Base-by-base conservation (phyloP, 2,113 vertebrate genomes). In the Ictidomys tridecemlineatus region DNA sequence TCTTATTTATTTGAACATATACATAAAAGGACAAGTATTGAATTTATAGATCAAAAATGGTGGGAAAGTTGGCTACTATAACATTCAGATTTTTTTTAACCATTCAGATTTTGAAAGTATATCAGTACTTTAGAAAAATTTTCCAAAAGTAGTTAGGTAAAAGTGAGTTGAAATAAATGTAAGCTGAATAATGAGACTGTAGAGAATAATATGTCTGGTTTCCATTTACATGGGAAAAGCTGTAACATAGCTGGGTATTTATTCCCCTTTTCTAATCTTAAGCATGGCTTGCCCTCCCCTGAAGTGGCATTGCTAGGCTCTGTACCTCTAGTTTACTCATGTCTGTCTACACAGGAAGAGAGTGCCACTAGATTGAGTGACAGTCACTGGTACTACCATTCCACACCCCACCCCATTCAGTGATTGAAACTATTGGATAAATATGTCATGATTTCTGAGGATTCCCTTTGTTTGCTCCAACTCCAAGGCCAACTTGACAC, bases 1-100 rank as follows among this genome's bases (percentile, higher is more conserved):
- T 82, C 80, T 94, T 88, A 89, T 92, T 45, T 74, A 82, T 94
- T 91, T 94, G n/a, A 63, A 85, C 48, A 91, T 10, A 53, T 70
- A 45, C 39, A 12, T 88, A 80, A 72, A 80, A 91, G n/a, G 4
- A 77, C 17, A 93, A 9, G 84, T 93, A 65, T 61, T 18, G 30
- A 82, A 89, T 89, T 42, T 42, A 16, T 63, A 89, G 48, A 45
- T 73, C 5, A 87, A 94, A 97, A 51, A 10, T 85, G 18, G 4
- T 88, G 18, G 9, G 22, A 32, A 88, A 45, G 6, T 67, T 96
- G 53, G 16, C 30, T 65, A 48, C 37, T 48, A 48, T 30, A 39
- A 45, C 5, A 83, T 37, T 80, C 42, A 76, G 9, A 93, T 63
- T 85, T 73, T 78, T 42, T 6, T 42, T 42, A 26, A 39, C 39